phyloP scores from a whole-genome alignment of 1,140 invertebrate genomes.

The Zaprionus davidi region DNA sequence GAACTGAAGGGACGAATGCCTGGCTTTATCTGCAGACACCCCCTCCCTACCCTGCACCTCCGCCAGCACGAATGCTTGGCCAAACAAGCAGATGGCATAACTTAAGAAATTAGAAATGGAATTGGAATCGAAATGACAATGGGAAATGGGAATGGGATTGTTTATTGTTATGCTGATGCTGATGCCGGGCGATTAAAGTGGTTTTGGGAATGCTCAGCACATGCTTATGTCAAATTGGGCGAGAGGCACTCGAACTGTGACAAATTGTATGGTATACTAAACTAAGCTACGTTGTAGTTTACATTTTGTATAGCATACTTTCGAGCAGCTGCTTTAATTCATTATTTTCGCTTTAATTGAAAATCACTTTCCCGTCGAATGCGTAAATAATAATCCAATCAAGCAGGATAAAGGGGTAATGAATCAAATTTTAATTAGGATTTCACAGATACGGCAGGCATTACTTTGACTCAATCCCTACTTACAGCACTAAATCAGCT shows the following conservation, averaged over 20 bases:
- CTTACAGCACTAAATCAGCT: neutral
- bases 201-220: neutral
- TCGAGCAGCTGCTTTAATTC: neutral
- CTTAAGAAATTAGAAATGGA: slow-evolving; percentile 11
- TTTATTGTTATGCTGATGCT: slow-evolving; percentile 8
- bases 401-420: neutral
- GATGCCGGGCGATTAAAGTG: slow-evolving; percentile 12
- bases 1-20: slow-evolving; percentile 11
- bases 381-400: neutral
- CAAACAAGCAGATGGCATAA: slow-evolving; percentile 16
- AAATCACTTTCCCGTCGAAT: neutral
- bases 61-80: neutral
- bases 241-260: neutral
- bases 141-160: slow-evolving; percentile 5
- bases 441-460: neutral
- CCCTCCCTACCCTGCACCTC: no score
- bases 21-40: neutral
- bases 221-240: neutral
- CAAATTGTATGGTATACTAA: neutral
- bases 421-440: slow-evolving; percentile 2
- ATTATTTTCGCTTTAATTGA: neutral
- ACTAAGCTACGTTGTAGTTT: neutral
- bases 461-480: neutral
- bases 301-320: neutral
- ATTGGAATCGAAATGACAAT: slow-evolving; percentile 6